phyloP scores from a whole-genome alignment of 2,113 vertebrate species.

The Cricetomys ansorgei region DNA sequence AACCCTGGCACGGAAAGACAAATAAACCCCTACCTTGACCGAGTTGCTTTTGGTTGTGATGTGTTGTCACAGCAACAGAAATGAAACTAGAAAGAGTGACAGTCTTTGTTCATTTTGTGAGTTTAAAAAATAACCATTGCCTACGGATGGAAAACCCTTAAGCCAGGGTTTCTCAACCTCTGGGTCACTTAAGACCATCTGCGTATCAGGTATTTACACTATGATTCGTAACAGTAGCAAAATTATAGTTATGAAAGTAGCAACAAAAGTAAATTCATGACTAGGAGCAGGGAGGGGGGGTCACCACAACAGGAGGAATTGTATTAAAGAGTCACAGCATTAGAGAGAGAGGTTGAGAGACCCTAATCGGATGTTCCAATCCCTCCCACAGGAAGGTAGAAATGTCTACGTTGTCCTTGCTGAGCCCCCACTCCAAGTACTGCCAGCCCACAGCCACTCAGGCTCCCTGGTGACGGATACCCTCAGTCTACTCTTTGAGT shows the following conservation, averaged over 20 bases:
- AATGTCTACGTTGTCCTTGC: not conserved
- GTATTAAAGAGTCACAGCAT: no score
- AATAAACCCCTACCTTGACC: not conserved
- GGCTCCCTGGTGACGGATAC: no score
- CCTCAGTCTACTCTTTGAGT: not conserved
- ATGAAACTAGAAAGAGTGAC: not conserved
- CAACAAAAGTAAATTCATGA: no score
- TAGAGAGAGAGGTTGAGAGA: no score
- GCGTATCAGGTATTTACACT: no score
- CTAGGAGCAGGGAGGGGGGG: no score
- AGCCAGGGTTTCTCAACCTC: not conserved
- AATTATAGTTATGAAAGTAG: no score
- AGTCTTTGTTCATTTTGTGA: not conserved
- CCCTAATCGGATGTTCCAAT: no score
- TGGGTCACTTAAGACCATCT: no score
- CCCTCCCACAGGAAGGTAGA: not conserved
- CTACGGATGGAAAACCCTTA: not conserved
- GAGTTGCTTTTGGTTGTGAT: no score
- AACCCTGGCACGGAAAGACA: not conserved
- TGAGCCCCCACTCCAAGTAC: not conserved
- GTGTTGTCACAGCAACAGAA: not conserved
- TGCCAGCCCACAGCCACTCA: rapidly evolving
- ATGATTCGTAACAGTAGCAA: no score
- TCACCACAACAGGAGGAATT: no score
- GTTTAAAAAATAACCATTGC: not conserved